Evolutionary conservation across 2,797 vertebrate species (phyloP), one percentile per base, ranked within the genome.

Genomic region (Falco rusticolus): DNA sequence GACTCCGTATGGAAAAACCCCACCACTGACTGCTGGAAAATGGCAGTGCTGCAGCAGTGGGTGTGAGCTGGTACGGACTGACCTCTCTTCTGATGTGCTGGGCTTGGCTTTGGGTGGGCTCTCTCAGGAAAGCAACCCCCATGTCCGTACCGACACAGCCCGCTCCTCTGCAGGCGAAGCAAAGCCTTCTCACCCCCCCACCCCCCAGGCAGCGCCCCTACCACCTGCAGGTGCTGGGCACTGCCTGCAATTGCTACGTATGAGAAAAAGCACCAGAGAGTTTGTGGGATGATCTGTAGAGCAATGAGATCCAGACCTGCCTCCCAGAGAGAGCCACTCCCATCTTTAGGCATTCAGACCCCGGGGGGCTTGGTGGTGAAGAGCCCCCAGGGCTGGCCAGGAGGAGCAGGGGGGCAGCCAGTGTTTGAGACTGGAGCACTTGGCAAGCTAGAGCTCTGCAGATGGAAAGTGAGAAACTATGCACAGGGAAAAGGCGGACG

Each of bases 141-240:
- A 12, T 0, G 4, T 28, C 61, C 4, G 2, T 34, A 26, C 16
- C 3, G 5, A 61, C 1, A 14, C 31, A 47, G 56, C 28, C 31
- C 34, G 54, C 37, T 64, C 54, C 16, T 72, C 64, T 53, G 22
- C 64, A 65, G 0, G 0, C 0, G 2, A 54, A n/a, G 74, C 57
- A 29, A 54, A 89, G 47, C 34, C 31, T 51, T n/a, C 70, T 50
- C 6, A 7, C 4, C 28, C 56, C 41, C 1, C 43, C 37, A n/a
- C 26, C 53, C 37, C 48, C 34, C 18, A 22, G 24, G 15, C 50
- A 71, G 34, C 71, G 83, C 1, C 54, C 45, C 47, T 17, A 2
- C 45, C 2, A 3, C 26, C 12, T 4, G 4, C 53, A 56, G 53
- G n/a, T 29, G 37, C 61, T 24, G 61, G 51, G 57, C 47, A 51